phyloP scores from a whole-genome alignment of 2,888 invertebrate genomes.

The Machimus atricapillus region DNA sequence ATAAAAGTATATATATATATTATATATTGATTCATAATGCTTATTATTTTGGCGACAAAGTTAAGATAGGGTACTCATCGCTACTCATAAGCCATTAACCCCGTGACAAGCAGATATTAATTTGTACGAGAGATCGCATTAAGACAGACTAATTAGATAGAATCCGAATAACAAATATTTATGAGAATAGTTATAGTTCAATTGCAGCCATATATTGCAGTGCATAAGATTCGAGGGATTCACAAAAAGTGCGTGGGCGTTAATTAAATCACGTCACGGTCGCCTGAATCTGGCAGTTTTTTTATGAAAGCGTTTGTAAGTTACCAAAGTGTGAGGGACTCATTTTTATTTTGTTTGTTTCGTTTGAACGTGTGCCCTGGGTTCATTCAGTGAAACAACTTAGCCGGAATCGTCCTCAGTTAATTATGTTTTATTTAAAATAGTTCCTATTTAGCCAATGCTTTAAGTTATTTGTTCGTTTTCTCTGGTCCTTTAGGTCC shows the following conservation, averaged over 20 bases:
- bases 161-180: slow-evolving; percentile 21
- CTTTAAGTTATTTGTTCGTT: slow-evolving; percentile 4
- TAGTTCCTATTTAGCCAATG: slow-evolving; percentile 34
- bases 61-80: slow-evolving; percentile 4
- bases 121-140: background rate
- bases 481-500: background rate
- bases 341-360: background rate
- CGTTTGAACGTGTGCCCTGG: background rate
- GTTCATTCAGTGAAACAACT: background rate
- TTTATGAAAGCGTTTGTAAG: background rate
- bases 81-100: slow-evolving; percentile 22
- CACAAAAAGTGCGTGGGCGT: background rate
- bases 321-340: slow-evolving; percentile 5
- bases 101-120: slow-evolving; percentile 4
- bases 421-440: slow-evolving; percentile 30
- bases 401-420: slow-evolving; percentile 9
- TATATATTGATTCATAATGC: background rate
- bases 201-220: background rate
- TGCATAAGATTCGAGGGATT: background rate
- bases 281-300: background rate
- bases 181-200: slow-evolving; percentile 1
- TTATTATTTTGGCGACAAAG: slow-evolving; percentile 13
- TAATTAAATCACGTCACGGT: background rate
- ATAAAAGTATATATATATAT: background rate
- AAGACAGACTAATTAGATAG: slow-evolving; percentile 37